These are phyloP conservation scores for Ficedula albicollis DNA, from an alignment of 2,797 vertebrate genomes.

Conservation along the genomic window DNA sequence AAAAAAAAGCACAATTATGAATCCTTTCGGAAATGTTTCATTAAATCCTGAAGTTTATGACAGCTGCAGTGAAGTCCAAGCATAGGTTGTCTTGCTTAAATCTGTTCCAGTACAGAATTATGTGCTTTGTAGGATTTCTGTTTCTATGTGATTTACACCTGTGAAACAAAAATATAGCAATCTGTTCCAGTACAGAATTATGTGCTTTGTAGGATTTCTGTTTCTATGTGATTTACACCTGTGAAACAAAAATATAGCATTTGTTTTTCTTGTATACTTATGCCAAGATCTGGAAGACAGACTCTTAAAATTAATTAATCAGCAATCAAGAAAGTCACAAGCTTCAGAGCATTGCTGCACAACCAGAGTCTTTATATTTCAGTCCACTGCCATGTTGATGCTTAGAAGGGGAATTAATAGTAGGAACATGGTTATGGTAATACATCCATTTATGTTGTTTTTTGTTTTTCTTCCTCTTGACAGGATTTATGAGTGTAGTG, in stretches of 20 bases:
- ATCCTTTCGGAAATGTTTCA: neutral
- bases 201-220: neutral
- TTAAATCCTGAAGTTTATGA: neutral
- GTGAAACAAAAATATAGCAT: neutral
- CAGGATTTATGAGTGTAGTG: constrained; percentile 91
- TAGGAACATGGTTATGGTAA: neutral
- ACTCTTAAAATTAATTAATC: neutral
- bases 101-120: neutral
- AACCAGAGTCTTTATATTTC: neutral
- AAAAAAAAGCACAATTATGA: neutral
- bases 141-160: neutral
- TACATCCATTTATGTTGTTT: neutral
- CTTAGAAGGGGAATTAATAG: neutral
- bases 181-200: neutral
- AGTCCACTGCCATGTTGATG: neutral
- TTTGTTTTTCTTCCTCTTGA: constrained; percentile 23
- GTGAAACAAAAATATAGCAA: neutral
- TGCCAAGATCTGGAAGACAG: neutral
- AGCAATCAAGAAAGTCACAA: neutral
- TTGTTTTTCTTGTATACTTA: neutral
- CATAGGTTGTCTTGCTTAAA: neutral
- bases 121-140: neutral
- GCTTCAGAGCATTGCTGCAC: neutral
- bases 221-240: neutral
- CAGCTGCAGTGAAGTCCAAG: neutral